Percentiles rank a stretch among this genome's conserved stretches.
These are phyloP conservation scores for Cygnus atratus DNA, from an alignment of 2,113 vertebrate species.

Conservation along the genomic window DNA sequence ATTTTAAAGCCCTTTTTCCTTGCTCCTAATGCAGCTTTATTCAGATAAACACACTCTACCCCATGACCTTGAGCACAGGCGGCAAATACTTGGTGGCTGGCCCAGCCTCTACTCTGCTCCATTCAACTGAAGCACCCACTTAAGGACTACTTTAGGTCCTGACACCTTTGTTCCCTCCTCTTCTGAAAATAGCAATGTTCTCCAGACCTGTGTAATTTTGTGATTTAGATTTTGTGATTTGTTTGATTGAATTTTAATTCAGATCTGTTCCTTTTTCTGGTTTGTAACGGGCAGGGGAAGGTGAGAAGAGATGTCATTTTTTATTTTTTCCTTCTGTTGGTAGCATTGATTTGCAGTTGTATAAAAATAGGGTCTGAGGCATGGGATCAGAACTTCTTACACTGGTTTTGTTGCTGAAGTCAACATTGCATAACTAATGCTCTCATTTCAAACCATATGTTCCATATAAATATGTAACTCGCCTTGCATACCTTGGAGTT, in stretches of 20 bases:
- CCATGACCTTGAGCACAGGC: background rate
- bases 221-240: background rate
- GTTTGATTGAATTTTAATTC: background rate
- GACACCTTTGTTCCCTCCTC: background rate
- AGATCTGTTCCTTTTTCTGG: background rate
- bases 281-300: background rate
- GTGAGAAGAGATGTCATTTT: background rate
- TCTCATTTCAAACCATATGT: slow-evolving; percentile 48
- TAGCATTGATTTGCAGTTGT: slow-evolving; percentile 17
- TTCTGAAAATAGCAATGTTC: background rate
- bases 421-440: slow-evolving; percentile 28
- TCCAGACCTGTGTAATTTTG: background rate
- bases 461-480: slow-evolving; percentile 18
- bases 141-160: background rate
- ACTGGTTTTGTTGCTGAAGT: slow-evolving; percentile 8
- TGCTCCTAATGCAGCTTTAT: background rate
- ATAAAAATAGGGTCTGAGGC: slow-evolving; percentile 13
- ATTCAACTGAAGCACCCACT: background rate
- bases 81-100: background rate
- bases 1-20: background rate
- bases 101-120: background rate
- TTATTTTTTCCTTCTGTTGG: background rate
- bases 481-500: slow-evolving; percentile 22
- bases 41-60: background rate
- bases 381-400: slow-evolving; percentile 20